A percentile compares a stretch with the other conserved stretches of the same genome.
Conservation (phyloP, 2,888 invertebrate genomes). For the Tipula vernalis region DNA sequence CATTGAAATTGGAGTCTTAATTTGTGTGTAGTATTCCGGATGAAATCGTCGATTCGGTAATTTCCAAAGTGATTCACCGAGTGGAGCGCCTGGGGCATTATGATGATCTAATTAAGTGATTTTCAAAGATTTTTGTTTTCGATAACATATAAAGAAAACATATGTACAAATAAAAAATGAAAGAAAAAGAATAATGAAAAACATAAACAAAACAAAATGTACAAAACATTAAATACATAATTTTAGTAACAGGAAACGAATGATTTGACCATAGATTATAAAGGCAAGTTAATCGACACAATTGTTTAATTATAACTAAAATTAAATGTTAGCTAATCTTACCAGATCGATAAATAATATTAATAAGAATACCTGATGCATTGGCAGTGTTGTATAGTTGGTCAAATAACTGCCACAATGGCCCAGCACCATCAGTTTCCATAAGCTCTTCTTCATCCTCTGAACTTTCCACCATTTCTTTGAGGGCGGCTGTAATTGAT, state of each 20-base stretch:
- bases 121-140: conserved; percentile 7
- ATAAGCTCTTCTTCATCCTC: conserved; percentile 48
- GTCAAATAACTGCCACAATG: conserved; percentile 85
- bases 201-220: conserved; percentile 12
- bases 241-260: not conserved
- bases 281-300: too few species aligned
- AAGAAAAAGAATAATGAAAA: conserved; percentile 16
- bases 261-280: too few species aligned
- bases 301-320: too few species aligned
- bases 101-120: conserved; percentile 28
- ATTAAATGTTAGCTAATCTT: too few species aligned
- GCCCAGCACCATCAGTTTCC: conserved; percentile 50
- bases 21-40: conserved; percentile 95
- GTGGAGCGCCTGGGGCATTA: conserved; percentile 50
- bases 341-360: too few species aligned
- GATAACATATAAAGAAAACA: conserved; percentile 16
- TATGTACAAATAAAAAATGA: conserved; percentile 16
- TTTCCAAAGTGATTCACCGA: conserved; percentile 88
- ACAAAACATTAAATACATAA: not conserved
- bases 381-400: conserved; percentile 56
- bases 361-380: conserved; percentile 31
- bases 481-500: conserved; percentile 31
- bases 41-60: conserved; percentile 83
- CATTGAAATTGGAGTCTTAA: conserved; percentile 89
- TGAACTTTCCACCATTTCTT: conserved; percentile 47